Percentiles rank a stretch among this genome's conserved stretches.
Conservation (phyloP, 2,113 vertebrate species). For the Megaleporinus macrocephalus region DNA sequence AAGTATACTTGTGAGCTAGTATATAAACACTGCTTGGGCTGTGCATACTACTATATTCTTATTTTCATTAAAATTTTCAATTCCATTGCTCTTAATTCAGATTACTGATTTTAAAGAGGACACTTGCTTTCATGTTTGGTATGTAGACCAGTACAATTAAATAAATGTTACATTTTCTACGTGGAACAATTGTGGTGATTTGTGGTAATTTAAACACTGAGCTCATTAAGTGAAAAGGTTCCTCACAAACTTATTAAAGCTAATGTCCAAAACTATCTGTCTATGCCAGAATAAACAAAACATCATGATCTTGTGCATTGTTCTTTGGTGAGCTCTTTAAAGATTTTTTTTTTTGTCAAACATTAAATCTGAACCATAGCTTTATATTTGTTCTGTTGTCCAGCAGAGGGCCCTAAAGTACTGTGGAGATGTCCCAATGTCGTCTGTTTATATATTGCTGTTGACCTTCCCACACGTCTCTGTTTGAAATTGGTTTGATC, state of each 20-base stretch:
- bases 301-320: no score
- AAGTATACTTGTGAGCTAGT: neutral
- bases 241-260: no score
- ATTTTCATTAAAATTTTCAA: no score
- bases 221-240: no score
- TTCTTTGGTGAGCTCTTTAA: no score
- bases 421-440: conserved; percentile 18
- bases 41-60: no score
- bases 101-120: neutral
- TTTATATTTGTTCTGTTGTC: conserved; percentile 6
- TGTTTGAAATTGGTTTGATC: neutral
- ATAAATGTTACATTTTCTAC: no score
- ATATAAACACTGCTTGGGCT: neutral
- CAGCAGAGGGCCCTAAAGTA: conserved; percentile 72
- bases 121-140: neutral
- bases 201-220: no score
- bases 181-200: no score
- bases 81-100: neutral
- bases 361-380: neutral
- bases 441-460: neutral
- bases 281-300: no score
- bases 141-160: no score
- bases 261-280: no score
- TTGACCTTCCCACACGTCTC: neutral
- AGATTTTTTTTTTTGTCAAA: neutral